Percentiles rank a stretch among this genome's conserved stretches.
These are phyloP conservation scores for Hybognathus amarus DNA, from an alignment of 2,797 vertebrate genomes.

Conservation along the genomic window DNA sequence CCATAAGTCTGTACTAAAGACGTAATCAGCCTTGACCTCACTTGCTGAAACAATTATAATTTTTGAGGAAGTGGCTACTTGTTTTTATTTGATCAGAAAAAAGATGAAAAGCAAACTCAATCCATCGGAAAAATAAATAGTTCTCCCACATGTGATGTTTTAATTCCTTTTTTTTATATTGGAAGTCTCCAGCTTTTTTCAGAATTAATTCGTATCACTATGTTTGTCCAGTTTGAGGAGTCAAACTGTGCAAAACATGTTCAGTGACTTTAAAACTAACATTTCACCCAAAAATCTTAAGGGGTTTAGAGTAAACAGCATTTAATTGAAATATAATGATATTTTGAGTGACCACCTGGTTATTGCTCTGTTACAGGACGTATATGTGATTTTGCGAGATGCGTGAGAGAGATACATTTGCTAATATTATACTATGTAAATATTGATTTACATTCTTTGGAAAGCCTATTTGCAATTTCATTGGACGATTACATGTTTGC, in stretches of 20 bases:
- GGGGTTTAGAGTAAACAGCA: no score
- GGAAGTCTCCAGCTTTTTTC: not conserved
- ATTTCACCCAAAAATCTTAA: not conserved
- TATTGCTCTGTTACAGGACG: not conserved
- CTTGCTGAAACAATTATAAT: constrained; percentile 69
- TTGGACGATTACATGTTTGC: no score
- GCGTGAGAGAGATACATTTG: no score
- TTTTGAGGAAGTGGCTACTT: constrained; percentile 54
- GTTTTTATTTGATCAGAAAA: constrained; percentile 56
- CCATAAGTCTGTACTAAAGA: constrained; percentile 47
- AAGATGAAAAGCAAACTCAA: constrained; percentile 54
- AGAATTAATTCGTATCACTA: not conserved
- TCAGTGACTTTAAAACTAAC: not conserved
- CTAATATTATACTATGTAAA: no score
- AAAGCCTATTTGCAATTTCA: no score
- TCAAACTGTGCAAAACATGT: not conserved
- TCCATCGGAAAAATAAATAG: constrained; percentile 53
- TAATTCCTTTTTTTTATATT: constrained; percentile 31
- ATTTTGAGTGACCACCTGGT: not conserved
- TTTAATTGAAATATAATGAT: no score
- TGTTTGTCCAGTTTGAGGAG: constrained; percentile 10
- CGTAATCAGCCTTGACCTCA: constrained; percentile 58
- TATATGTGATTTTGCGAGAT: no score
- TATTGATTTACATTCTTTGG: no score
- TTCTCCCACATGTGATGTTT: constrained; percentile 31